Conservation (phyloP, 2,113 vertebrate species). For the Myanophis thanlyinensis region DNA sequence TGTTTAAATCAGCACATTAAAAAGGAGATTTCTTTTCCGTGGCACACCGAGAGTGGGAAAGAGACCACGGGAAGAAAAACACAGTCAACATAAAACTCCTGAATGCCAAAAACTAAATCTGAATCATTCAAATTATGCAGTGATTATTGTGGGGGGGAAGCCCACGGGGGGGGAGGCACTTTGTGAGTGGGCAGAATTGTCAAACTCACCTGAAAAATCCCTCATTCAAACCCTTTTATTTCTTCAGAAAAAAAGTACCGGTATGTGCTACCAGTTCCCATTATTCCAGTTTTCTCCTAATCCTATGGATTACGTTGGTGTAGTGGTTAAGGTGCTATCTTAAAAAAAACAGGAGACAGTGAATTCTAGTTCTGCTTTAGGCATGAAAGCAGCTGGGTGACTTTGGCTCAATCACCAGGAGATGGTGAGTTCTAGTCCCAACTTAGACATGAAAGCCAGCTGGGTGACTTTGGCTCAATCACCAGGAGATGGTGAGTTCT, state of each 20-base stretch:
- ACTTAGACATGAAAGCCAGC: fast-evolving
- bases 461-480: no score
- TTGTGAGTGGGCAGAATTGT: background rate
- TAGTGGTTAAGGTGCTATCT: no score
- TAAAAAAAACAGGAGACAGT: no score
- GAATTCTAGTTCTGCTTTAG: no score
- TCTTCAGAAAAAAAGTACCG: background rate
- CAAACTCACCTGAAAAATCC: background rate
- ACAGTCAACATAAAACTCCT: constrained; percentile 47
- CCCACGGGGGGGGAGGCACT: background rate
- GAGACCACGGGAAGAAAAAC: constrained; percentile 40
- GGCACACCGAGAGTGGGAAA: no score
- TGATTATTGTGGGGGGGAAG: background rate
- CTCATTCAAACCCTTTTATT: background rate
- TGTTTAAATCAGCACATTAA: constrained; percentile 37
- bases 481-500: no score
- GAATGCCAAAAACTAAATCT: constrained; percentile 46
- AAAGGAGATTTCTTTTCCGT: background rate
- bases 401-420: no score
- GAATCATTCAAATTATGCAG: constrained; percentile 56
- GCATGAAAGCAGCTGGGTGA: no score
- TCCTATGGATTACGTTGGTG: no score
- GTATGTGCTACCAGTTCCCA: background rate
- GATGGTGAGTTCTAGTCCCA: no score
- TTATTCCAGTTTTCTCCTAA: background rate